Evolutionary conservation across 2,113 vertebrate genomes (phyloP).

Genomic region (Pantherophis guttatus): DNA sequence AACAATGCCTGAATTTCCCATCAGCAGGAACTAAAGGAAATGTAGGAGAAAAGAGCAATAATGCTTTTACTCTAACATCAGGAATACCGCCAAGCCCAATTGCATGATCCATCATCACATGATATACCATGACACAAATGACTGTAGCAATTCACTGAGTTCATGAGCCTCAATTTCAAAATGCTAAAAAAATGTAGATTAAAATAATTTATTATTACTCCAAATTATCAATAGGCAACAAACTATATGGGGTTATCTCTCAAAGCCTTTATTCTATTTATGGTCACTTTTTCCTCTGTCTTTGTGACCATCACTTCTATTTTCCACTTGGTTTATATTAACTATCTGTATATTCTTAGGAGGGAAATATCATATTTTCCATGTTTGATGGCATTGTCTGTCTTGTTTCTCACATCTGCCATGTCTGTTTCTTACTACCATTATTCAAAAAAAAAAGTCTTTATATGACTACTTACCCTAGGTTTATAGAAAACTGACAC

Average conservation of each 20-base stretch:
- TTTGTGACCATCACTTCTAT: neutral
- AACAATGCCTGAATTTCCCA: neutral
- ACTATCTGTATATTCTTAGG: neutral
- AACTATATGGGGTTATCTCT: neutral
- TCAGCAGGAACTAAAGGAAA: neutral
- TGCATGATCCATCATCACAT: neutral
- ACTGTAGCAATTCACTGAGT: neutral
- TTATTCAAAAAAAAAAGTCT: neutral
- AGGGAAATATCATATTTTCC: neutral
- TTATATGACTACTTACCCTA: neutral
- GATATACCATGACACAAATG: neutral
- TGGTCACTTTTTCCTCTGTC: neutral
- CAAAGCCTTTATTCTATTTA: neutral
- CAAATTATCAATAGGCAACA: neutral
- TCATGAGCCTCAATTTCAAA: neutral
- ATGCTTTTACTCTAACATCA: neutral
- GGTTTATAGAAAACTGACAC: conserved; percentile 5
- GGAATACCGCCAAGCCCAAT: neutral
- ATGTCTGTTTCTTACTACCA: neutral
- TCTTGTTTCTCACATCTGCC: neutral
- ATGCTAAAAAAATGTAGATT: neutral
- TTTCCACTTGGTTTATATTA: neutral
- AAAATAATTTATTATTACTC: neutral
- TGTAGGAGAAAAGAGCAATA: neutral
- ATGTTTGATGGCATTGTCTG: neutral